These are phyloP conservation scores for Yponomeuta sedellus DNA, from an alignment of 2,888 invertebrate genomes.

Conservation along the genomic window DNA sequence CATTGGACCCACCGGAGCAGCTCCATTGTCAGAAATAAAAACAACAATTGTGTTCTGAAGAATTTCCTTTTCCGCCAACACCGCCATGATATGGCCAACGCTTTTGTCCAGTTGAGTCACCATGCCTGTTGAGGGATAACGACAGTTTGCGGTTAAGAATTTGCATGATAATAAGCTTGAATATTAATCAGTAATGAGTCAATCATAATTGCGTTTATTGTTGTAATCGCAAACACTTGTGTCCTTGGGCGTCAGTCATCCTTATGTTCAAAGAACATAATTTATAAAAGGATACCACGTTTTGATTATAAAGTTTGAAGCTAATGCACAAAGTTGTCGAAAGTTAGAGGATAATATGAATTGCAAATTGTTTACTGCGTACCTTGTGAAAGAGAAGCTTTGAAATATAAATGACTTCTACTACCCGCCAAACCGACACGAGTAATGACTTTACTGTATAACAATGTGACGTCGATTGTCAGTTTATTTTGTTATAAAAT, in stretches of 20 bases:
- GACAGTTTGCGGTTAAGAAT: neutral
- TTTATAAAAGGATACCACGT: neutral
- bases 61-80: conserved; percentile 79
- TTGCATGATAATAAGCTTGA: neutral
- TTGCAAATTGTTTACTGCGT: too few relatives aligned
- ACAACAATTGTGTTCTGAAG: conserved; percentile 86
- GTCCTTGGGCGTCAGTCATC: neutral
- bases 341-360: too few relatives aligned
- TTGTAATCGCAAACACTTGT: neutral
- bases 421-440: too few relatives aligned
- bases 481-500: too few relatives aligned
- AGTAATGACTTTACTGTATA: too few relatives aligned
- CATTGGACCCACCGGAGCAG: conserved; percentile 79
- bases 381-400: too few relatives aligned
- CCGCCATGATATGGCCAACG: conserved; percentile 82
- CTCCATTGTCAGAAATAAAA: conserved; percentile 91
- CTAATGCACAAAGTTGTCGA: too few relatives aligned
- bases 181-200: neutral
- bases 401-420: too few relatives aligned
- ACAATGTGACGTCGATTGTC: too few relatives aligned
- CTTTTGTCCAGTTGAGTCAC: conserved; percentile 86
- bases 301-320: too few relatives aligned
- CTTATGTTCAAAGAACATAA: neutral
- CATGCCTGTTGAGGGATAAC: conserved; percentile 47
- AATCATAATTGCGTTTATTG: neutral